Evolutionary conservation across 2,888 invertebrate species (phyloP).

Genomic region (Temnothorax unifasciatus): DNA sequence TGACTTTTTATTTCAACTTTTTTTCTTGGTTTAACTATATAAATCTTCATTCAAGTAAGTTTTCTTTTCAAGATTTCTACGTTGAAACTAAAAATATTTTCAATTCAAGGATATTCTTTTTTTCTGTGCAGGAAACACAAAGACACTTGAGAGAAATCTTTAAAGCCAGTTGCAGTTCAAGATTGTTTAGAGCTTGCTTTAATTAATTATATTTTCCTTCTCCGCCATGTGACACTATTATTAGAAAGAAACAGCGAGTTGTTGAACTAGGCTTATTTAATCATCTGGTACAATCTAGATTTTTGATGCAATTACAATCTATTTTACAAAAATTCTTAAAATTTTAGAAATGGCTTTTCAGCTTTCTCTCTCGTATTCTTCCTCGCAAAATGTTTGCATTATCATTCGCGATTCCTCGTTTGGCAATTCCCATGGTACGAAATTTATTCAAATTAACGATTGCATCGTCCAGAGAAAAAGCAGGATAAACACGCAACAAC

Average conservation of each 20-base stretch:
- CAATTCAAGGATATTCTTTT: too few relatives aligned
- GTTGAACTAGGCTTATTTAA: background rate
- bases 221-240: background rate
- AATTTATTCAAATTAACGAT: background rate
- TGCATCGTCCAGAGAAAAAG: background rate
- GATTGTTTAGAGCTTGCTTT: background rate
- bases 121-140: too few relatives aligned
- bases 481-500: background rate
- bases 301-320: background rate
- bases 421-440: background rate
- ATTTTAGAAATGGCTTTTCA: background rate
- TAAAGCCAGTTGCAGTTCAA: background rate
- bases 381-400: background rate
- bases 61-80: too few relatives aligned
- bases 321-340: background rate
- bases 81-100: too few relatives aligned
- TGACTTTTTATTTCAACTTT: too few relatives aligned
- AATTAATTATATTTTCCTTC: constrained; percentile 15
- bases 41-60: too few relatives aligned
- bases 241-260: background rate
- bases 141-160: background rate
- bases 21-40: too few relatives aligned
- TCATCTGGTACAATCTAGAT: background rate
- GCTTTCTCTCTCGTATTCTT: background rate
- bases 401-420: background rate